These are phyloP conservation scores for Hyles vespertilio DNA, from an alignment of 1,140 invertebrate species.

Conservation along the genomic window DNA sequence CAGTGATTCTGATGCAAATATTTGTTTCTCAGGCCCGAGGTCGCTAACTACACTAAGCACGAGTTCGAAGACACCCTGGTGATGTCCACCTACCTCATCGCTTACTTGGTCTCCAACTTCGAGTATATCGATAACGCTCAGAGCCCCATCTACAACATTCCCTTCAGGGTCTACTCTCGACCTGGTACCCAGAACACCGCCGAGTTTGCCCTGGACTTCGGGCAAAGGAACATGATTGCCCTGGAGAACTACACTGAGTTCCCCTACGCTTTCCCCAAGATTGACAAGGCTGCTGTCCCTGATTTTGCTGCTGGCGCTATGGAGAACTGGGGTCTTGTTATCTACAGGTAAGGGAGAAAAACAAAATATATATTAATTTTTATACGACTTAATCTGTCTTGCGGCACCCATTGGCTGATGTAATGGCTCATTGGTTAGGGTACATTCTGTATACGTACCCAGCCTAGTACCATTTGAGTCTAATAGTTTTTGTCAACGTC, in stretches of 20 bases:
- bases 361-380: no score
- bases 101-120: slow-evolving; percentile 86
- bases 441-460: no score
- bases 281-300: slow-evolving; percentile 85
- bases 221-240: slow-evolving; percentile 73
- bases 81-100: slow-evolving; percentile 87
- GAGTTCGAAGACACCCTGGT: slow-evolving; percentile 63
- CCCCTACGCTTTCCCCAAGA: slow-evolving; percentile 71
- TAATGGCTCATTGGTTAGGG: no score
- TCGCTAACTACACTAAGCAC: slow-evolving; percentile 40
- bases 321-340: slow-evolving; percentile 92
- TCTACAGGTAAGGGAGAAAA: slow-evolving; percentile 75
- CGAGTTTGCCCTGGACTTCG: slow-evolving; percentile 75
- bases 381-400: no score
- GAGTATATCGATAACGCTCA: slow-evolving; percentile 57
- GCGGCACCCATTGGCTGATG: no score
- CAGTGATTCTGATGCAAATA: no score
- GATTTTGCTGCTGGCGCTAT: slow-evolving; percentile 88
- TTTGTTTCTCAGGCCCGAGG: slow-evolving; percentile 39
- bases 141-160: slow-evolving; percentile 38
- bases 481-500: no score
- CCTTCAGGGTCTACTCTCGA: slow-evolving; percentile 80
- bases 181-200: slow-evolving; percentile 79
- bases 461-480: no score
- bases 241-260: slow-evolving; percentile 74